Conservation (phyloP, 2,888 invertebrate species). For the Melieria crassipennis region DNA sequence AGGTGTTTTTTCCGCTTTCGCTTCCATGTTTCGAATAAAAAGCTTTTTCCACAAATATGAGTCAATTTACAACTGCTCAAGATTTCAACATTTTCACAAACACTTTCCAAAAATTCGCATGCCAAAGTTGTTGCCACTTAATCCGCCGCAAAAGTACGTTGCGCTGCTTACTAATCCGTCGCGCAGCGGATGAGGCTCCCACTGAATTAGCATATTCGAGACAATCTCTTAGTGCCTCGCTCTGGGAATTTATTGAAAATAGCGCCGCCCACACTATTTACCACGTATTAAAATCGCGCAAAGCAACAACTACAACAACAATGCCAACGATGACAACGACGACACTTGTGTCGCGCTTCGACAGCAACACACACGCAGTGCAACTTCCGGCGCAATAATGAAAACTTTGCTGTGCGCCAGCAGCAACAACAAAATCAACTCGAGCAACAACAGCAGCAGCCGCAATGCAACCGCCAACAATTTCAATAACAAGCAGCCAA, state of each 20-base stretch:
- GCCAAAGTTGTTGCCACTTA: too few species aligned
- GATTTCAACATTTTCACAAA: too few species aligned
- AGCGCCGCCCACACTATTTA: constrained; percentile 14
- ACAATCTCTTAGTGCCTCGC: too few species aligned
- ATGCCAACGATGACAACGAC: background rate
- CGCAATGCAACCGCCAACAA: background rate
- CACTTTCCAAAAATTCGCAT: too few species aligned
- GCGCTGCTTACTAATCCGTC: too few species aligned
- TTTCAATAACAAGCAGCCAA: background rate
- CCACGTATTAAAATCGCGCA: constrained; percentile 7
- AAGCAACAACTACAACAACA: background rate
- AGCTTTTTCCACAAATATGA: too few species aligned
- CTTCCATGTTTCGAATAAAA: too few species aligned
- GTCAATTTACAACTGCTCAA: too few species aligned
- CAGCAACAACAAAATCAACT: background rate
- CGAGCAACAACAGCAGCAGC: background rate
- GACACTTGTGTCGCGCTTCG: background rate
- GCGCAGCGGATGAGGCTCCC: too few species aligned
- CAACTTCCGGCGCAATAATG: constrained; percentile 17
- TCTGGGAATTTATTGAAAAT: constrained; percentile 28
- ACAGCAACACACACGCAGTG: background rate
- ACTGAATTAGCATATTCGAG: too few species aligned
- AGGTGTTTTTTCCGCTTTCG: too few species aligned
- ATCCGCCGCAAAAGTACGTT: too few species aligned
- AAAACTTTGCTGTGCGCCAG: constrained; percentile 7